These are phyloP conservation scores for Chanos chanos DNA, from an alignment of 2,797 vertebrate species.

Conservation along the genomic window DNA sequence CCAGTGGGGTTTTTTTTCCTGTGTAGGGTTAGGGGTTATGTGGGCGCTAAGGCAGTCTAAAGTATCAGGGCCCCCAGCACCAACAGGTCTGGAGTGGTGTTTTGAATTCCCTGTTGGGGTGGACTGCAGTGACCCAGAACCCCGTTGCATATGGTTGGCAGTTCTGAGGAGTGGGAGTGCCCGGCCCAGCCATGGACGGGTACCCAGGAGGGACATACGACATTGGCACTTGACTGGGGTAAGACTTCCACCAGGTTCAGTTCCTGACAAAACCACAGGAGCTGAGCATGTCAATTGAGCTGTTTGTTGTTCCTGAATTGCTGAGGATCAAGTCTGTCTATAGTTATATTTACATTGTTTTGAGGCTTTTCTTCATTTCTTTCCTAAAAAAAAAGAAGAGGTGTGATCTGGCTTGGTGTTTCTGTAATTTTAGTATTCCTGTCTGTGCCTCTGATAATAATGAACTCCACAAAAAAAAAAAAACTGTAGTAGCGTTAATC, in stretches of 20 bases:
- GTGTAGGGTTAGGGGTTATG: no score
- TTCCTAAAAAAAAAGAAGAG: slow-evolving; percentile 11
- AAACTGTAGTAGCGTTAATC: background rate
- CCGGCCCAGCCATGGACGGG: slow-evolving; percentile 28
- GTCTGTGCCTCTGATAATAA: background rate
- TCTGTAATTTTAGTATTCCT: background rate
- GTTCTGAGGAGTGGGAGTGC: slow-evolving; percentile 60
- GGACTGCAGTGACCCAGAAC: slow-evolving; percentile 87
- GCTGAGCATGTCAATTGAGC: background rate
- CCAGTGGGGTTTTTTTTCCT: no score
- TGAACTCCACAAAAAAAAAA: background rate
- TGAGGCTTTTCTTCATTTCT: background rate
- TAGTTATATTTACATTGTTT: background rate
- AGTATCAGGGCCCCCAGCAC: slow-evolving; percentile 54
- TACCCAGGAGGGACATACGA: slow-evolving; percentile 50
- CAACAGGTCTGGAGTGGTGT: slow-evolving; percentile 71
- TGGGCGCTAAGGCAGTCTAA: slow-evolving; percentile 12
- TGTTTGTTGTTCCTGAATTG: background rate
- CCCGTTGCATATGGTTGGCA: slow-evolving; percentile 89
- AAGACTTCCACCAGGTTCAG: slow-evolving; percentile 39
- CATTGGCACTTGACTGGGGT: slow-evolving; percentile 58
- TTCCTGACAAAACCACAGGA: background rate
- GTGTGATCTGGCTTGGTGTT: background rate
- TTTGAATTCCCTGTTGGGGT: slow-evolving; percentile 85
- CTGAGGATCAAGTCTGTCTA: no score